Base-by-base conservation (phyloP, 1,140 invertebrate genomes). In the Diploscapter pachys region DNA sequence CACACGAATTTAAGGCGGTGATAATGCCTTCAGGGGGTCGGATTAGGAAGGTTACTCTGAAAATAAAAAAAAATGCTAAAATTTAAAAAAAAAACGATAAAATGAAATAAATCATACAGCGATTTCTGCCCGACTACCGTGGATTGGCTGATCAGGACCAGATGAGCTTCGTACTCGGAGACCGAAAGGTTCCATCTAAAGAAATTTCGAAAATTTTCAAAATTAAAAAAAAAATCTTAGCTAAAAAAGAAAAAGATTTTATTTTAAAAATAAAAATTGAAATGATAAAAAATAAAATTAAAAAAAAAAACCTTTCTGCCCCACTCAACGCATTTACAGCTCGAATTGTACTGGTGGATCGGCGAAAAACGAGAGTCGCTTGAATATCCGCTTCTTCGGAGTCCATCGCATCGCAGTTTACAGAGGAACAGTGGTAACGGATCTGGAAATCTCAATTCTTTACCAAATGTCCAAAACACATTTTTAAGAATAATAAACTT, bases 161-260 rank as follows among this genome's bases (percentile, higher is more conserved):
- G 70, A 11, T 65, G 57, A 49, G 70, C 52, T 8, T 55, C 70
- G 70, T 74, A 74, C 49, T 74, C 72, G 48, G 67, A 49, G 6
- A 74, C 72, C 6, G 72, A 74, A 4, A 74, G 70, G 50, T 74
- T 74, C 72, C 72, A 74, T 71, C 70, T 71, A 63, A 5, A n/a
- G n/a, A n/a, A n/a, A n/a, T n/a, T n/a, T n/a, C n/a, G n/a, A n/a
- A n/a, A n/a, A n/a, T n/a, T n/a, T n/a, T n/a, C n/a, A n/a, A n/a
- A n/a, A n/a, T n/a, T n/a, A n/a, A n/a, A n/a, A n/a, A n/a, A n/a
- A 69, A 11, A 8, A 5, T 48, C 5, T 31, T 31, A 31, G 1
- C 0, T 31, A 31, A 31, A 31, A 31, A 31, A 31, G 1, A 31
- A 1, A 31, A 31, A 31, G 31, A 69, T 9, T 6, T 6, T 48